phyloP scores from a whole-genome alignment of 2,888 invertebrate genomes.

The Dynastes grantii region DNA sequence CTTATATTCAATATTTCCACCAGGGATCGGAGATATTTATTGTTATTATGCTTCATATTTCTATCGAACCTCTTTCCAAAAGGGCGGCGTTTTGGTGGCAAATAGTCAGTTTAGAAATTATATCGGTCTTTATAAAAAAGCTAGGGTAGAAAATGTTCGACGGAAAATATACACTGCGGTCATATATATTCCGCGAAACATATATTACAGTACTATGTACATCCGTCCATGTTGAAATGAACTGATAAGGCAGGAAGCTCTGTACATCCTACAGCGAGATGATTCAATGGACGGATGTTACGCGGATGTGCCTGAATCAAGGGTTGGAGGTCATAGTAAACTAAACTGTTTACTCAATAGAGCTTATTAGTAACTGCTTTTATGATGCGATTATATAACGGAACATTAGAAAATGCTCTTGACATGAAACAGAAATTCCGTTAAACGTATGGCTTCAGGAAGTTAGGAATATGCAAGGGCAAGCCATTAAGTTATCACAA shows the following conservation, averaged over 20 bases:
- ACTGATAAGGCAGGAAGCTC: conserved; percentile 62
- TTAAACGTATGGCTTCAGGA: conserved; percentile 9
- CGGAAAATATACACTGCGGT: conserved; percentile 2
- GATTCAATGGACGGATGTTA: conserved; percentile 61
- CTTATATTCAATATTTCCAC: background rate
- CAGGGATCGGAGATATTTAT: background rate
- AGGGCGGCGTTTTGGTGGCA: background rate
- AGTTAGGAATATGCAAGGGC: background rate
- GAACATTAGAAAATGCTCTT: conserved; percentile 38
- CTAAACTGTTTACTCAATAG: conserved; percentile 57
- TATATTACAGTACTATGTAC: conserved; percentile 59
- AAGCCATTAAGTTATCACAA: no score
- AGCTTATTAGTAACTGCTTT: conserved; percentile 55
- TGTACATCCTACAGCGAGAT: conserved; percentile 61
- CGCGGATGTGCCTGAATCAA: conserved; percentile 58
- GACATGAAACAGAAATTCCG: conserved; percentile 8
- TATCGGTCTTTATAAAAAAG: conserved; percentile 4
- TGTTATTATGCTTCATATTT: conserved; percentile 28
- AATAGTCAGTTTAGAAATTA: conserved; percentile 27
- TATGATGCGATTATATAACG: conserved; percentile 53
- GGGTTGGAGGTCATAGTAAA: conserved; percentile 55
- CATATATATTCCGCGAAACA: conserved; percentile 58
- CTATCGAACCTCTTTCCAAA: background rate
- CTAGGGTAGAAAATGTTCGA: background rate
- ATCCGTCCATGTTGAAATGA: conserved; percentile 63